These are phyloP conservation scores for Urechis unicinctus DNA, from an alignment of 2,888 invertebrate genomes.

Conservation along the genomic window DNA sequence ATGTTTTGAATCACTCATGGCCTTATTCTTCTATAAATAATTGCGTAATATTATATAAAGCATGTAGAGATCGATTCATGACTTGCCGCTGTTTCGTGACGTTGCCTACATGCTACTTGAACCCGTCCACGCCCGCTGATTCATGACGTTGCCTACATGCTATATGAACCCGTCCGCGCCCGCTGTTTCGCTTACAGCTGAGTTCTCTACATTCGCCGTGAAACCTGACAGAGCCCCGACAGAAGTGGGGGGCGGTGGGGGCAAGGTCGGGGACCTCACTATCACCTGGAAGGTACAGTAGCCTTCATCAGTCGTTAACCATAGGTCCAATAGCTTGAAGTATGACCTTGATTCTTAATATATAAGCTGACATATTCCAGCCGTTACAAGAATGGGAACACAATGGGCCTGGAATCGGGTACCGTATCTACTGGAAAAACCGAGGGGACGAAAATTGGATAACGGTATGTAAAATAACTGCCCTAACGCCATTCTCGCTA, in stretches of 20 bases:
- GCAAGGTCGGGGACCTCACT: constrained; percentile 78
- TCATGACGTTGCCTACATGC: too few species aligned
- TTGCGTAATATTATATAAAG: too few species aligned
- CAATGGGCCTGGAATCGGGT: constrained; percentile 82
- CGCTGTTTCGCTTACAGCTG: constrained; percentile 8
- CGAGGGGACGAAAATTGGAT: constrained; percentile 20
- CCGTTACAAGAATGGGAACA: constrained; percentile 52
- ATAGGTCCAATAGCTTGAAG: not conserved
- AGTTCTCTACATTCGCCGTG: constrained; percentile 12
- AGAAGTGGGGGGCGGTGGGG: constrained; percentile 83
- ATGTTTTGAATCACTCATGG: too few species aligned
- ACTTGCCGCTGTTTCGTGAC: too few species aligned
- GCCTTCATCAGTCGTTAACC: too few species aligned
- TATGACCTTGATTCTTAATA: not conserved
- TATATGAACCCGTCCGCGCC: too few species aligned
- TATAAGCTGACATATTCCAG: too few species aligned
- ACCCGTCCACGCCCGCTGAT: too few species aligned
- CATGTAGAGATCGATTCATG: too few species aligned
- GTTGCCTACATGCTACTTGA: too few species aligned
- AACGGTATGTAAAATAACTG: constrained; percentile 6
- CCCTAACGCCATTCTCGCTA: too few species aligned
- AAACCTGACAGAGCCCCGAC: constrained; percentile 19
- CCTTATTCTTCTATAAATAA: too few species aligned
- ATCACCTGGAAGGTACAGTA: constrained; percentile 77
- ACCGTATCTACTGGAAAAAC: constrained; percentile 71